These are phyloP conservation scores for Acyrthosiphon pisum DNA, from an alignment of 1,140 invertebrate genomes.

Conservation along the genomic window DNA sequence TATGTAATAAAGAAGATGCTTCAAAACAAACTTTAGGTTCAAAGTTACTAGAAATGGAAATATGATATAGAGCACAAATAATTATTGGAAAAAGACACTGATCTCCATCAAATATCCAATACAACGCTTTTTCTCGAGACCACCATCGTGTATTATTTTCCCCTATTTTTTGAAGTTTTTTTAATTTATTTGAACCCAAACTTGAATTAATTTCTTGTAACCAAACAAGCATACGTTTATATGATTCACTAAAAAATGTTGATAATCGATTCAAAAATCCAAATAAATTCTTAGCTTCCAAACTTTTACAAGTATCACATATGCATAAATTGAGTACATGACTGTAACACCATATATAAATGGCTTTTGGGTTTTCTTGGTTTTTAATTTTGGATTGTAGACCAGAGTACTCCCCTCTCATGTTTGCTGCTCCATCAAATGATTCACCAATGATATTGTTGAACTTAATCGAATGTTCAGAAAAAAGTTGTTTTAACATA, in stretches of 20 bases:
- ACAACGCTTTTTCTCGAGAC: not conserved
- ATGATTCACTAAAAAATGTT: slow-evolving; percentile 22
- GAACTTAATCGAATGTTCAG: slow-evolving; percentile 25
- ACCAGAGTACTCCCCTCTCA: not conserved
- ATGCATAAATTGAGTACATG: slow-evolving; percentile 17
- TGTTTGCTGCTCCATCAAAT: too few species aligned
- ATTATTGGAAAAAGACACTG: not conserved
- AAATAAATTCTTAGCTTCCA: slow-evolving; percentile 6
- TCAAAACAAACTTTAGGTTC: slow-evolving; percentile 24
- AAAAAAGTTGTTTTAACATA: slow-evolving; percentile 41
- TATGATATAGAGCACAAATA: not conserved
- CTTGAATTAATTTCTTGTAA: not conserved
- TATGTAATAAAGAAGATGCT: slow-evolving; percentile 27
- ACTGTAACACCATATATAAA: slow-evolving; percentile 12
- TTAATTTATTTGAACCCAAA: slow-evolving; percentile 11
- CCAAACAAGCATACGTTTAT: slow-evolving; percentile 9
- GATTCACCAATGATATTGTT: not conserved
- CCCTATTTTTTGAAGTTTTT: slow-evolving; percentile 21
- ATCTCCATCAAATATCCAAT: slow-evolving; percentile 23
- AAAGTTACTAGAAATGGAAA: not conserved
- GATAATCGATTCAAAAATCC: slow-evolving; percentile 27
- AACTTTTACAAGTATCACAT: not conserved
- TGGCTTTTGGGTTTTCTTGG: not conserved
- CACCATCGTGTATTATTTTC: not conserved
- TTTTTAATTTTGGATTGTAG: not conserved